These are phyloP conservation scores for Megalurothrips usitatus DNA, from an alignment of 2,888 invertebrate genomes.

Conservation along the genomic window DNA sequence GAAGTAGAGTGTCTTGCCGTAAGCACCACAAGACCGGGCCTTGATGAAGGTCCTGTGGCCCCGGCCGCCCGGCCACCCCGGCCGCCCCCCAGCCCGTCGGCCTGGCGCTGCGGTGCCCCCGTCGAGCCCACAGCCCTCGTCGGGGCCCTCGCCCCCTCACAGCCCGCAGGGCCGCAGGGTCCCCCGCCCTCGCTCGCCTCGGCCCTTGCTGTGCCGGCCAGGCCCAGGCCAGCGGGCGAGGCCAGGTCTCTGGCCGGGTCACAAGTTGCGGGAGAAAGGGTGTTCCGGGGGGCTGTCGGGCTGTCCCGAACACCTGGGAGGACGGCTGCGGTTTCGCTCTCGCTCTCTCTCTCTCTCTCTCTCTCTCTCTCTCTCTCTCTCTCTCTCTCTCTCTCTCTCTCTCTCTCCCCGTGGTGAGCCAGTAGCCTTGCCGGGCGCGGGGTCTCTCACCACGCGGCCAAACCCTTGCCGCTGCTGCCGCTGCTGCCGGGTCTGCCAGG, in stretches of 20 bases:
- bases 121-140: no score
- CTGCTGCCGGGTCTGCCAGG: not conserved
- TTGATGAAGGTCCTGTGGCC: not conserved
- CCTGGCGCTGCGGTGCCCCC: not conserved
- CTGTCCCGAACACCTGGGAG: conserved; percentile 25
- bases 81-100: not conserved
- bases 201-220: not conserved
- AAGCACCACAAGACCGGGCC: not conserved
- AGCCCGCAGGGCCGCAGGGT: not conserved
- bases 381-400: not conserved
- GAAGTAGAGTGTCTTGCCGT: conserved; percentile 6
- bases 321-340: conserved; percentile 5
- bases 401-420: not conserved
- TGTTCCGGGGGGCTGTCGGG: not conserved
- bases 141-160: not conserved
- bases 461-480: not conserved
- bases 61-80: not conserved
- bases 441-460: not conserved
- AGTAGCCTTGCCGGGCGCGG: not conserved
- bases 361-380: not conserved
- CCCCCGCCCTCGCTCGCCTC: no score
- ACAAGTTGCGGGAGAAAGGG: conserved; percentile 18
- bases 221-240: not conserved
- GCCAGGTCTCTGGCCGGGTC: conserved; percentile 4
- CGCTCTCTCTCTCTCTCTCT: not conserved